Base-by-base conservation (phyloP, 2,797 vertebrate genomes). In the Cossypha dichroa region DNA sequence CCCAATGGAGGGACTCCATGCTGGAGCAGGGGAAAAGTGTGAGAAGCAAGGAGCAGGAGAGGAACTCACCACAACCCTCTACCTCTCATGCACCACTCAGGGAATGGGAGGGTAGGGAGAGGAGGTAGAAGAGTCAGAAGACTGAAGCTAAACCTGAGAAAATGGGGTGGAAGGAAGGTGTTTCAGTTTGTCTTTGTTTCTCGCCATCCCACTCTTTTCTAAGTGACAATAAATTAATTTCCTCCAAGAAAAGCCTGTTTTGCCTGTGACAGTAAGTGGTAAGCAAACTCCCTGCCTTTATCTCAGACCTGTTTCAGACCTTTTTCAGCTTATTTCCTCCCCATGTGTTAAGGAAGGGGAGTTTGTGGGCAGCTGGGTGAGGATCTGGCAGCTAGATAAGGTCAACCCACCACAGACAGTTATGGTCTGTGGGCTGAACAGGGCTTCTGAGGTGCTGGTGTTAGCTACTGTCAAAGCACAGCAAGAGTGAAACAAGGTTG, bases 251-350 rank as follows among this genome's bases (percentile, higher is more conserved):
- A 13, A 55, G 8, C 19, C 15, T 40, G 29, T 20, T 83, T 62
- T 41, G 18, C 19, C 41, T 49, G 34, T 25, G 41, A 29, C 31
- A 56, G 29, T 41, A 68, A 69, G 18, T 41, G 33, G 23, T 45
- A 56, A 83, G 34, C 11, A 67, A 81, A 58, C 3, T 10, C 31
- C 21, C 11, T 62, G 29, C 41, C 46, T 49, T 45, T 54, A 64
- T 23, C 38, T 68, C 0, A 0, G 22, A 43, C 6, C 26, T 34
- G 5, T 59, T 16, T 28, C 58, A 15, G 0, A 54, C 29, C 5
- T 68, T n/a, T 85, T 69, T 51, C 43, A 43, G 41, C 6, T 43
- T 31, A 63, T 70, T 80, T 88, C 49, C 26, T 64, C 16, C 33
- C 9, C 2, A 1, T 26, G 1, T 23, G 21, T 72, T 69, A 72